Percentiles rank a stretch among this genome's conserved stretches.
These are phyloP conservation scores for Enteromius viviparus DNA, from an alignment of 2,797 vertebrate species.

Conservation along the genomic window DNA sequence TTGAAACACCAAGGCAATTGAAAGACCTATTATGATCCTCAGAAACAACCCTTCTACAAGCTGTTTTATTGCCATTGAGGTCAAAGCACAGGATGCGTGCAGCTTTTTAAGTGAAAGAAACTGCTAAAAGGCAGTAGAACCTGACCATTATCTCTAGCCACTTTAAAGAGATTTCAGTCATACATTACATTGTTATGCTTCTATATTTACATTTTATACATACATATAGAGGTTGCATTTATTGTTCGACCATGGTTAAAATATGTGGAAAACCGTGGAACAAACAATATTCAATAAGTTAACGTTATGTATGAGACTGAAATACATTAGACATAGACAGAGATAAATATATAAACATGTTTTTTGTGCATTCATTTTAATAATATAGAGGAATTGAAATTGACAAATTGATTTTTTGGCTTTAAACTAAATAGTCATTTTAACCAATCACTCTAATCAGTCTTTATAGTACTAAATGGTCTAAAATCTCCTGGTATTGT, in stretches of 20 bases:
- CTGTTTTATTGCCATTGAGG: neutral
- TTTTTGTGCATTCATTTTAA: too few relatives aligned
- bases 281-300: too few relatives aligned
- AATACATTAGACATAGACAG: too few relatives aligned
- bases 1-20: neutral
- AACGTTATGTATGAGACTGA: too few relatives aligned
- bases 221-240: too few relatives aligned
- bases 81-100: neutral
- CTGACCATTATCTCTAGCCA: neutral
- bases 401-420: too few relatives aligned
- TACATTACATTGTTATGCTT: too few relatives aligned
- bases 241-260: too few relatives aligned
- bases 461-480: neutral
- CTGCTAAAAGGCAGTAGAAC: neutral
- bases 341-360: too few relatives aligned
- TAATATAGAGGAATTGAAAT: too few relatives aligned
- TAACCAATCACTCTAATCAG: neutral
- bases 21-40: neutral
- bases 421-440: neutral
- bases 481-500: neutral
- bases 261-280: too few relatives aligned
- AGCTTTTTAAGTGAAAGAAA: neutral
- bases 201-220: too few relatives aligned
- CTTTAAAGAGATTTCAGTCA: neutral
- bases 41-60: neutral